Conservation (phyloP, 53 echinoderm and acorn worm genomes). For the Zoroaster sp. region DNA sequence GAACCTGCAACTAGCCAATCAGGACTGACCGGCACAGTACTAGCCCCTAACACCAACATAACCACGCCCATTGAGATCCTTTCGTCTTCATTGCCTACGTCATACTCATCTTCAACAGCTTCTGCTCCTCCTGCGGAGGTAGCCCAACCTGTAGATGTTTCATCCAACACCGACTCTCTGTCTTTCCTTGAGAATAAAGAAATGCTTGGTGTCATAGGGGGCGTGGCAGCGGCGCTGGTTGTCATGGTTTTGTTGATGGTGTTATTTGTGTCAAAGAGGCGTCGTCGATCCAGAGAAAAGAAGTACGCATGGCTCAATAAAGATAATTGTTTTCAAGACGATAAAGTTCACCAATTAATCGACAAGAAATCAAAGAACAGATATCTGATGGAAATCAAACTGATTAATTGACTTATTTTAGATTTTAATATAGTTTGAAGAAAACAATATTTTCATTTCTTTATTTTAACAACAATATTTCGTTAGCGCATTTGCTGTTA, state of each 20-base stretch:
- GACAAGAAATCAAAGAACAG: no score
- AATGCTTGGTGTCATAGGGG: conserved; percentile 32
- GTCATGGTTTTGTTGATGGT: conserved; percentile 6
- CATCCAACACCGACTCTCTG: neutral
- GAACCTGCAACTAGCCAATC: neutral
- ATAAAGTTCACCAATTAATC: no score
- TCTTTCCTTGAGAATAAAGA: neutral
- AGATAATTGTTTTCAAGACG: no score
- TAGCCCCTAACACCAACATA: neutral
- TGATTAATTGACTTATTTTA: no score
- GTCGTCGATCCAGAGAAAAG: conserved; percentile 23
- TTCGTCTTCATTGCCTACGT: neutral
- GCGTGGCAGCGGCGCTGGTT: conserved; percentile 19
- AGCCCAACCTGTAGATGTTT: neutral
- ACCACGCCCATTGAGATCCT: neutral
- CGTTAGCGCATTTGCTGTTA: no score
- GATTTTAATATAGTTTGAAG: no score
- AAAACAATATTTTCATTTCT: no score
- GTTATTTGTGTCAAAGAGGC: conserved; percentile 9
- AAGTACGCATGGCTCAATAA: neutral
- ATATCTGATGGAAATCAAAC: no score
- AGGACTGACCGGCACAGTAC: neutral
- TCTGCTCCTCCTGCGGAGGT: neutral
- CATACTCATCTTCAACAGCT: neutral
- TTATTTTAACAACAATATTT: no score